Evolutionary conservation across 2,888 invertebrate species (phyloP).

Genomic region (Andrena bicolor): DNA sequence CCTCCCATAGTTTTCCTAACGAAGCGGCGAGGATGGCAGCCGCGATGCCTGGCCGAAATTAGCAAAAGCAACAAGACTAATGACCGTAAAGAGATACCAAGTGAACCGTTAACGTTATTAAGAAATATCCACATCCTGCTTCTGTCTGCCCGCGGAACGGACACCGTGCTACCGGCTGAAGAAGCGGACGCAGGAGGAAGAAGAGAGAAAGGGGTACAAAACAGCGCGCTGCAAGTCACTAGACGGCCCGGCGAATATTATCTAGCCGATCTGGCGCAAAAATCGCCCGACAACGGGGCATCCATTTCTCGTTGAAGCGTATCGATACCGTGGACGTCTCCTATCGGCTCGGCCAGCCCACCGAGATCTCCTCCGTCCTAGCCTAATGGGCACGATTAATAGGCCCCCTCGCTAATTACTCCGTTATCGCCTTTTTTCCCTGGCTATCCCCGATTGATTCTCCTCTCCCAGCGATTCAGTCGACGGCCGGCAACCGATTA

Average conservation of each 20-base stretch:
- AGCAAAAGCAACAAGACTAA: constrained; percentile 60
- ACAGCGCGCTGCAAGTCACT: constrained; percentile 21
- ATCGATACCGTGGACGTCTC: constrained; percentile 38
- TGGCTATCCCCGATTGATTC: not conserved
- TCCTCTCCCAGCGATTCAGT: not conserved
- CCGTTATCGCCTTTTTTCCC: constrained; percentile 26
- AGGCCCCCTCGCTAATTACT: constrained; percentile 40
- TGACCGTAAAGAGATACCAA: constrained; percentile 67
- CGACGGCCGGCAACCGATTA: not conserved
- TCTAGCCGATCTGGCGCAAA: constrained; percentile 16
- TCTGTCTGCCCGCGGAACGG: constrained; percentile 6
- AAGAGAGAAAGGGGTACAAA: constrained; percentile 21
- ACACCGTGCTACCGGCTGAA: not conserved
- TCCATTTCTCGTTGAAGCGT: constrained; percentile 51
- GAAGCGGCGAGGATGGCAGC: constrained; percentile 34
- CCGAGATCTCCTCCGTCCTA: constrained; percentile 32
- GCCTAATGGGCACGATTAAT: constrained; percentile 54
- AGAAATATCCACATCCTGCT: constrained; percentile 68
- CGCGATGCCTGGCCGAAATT: constrained; percentile 48
- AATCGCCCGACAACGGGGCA: constrained; percentile 45
- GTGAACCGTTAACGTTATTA: constrained; percentile 69
- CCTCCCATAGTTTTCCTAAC: constrained; percentile 56
- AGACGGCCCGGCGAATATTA: constrained; percentile 35
- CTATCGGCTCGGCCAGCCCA: constrained; percentile 12
- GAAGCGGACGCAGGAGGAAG: not conserved